Evolutionary conservation across 2,888 invertebrate species (phyloP).

Genomic region (Altica lythri): DNA sequence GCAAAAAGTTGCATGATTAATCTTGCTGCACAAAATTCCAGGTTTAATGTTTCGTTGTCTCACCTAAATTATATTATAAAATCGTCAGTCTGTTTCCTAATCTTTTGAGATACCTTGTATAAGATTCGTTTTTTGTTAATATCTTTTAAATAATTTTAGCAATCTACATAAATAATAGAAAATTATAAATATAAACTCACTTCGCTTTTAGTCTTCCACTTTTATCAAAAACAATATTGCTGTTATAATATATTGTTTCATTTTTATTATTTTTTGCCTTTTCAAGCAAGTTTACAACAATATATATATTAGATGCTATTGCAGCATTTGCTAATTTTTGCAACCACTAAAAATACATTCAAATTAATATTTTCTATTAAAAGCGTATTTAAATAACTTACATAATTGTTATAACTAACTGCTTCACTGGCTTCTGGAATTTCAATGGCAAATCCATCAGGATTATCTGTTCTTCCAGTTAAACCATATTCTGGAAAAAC

Average conservation of each 20-base stretch:
- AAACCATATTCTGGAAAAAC: conserved; percentile 47
- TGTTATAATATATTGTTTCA: conserved; percentile 39
- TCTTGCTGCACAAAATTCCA: not conserved
- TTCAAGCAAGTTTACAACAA: conserved; percentile 42
- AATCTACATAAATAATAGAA: not conserved
- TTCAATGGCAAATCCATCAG: conserved; percentile 36
- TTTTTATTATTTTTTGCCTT: conserved; percentile 30
- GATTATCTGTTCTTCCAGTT: conserved; percentile 36
- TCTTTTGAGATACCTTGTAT: too few relatives aligned
- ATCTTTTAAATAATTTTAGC: not conserved
- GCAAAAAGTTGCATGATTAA: too few relatives aligned
- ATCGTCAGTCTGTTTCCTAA: too few relatives aligned
- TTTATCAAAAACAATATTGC: conserved; percentile 40
- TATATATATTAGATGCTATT: conserved; percentile 31
- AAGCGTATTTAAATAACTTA: conserved; percentile 24
- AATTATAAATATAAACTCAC: conserved; percentile 25
- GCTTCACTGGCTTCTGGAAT: conserved; percentile 29
- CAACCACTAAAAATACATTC: conserved; percentile 35
- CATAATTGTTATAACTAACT: conserved; percentile 22
- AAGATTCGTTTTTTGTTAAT: too few relatives aligned
- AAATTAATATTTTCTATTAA: too few relatives aligned
- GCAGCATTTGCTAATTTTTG: conserved; percentile 38
- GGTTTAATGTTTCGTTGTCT: too few relatives aligned
- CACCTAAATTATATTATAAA: too few relatives aligned
- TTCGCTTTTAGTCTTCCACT: conserved; percentile 37